phyloP scores from a whole-genome alignment of 2,888 invertebrate species.

The Tortrix viridana region DNA sequence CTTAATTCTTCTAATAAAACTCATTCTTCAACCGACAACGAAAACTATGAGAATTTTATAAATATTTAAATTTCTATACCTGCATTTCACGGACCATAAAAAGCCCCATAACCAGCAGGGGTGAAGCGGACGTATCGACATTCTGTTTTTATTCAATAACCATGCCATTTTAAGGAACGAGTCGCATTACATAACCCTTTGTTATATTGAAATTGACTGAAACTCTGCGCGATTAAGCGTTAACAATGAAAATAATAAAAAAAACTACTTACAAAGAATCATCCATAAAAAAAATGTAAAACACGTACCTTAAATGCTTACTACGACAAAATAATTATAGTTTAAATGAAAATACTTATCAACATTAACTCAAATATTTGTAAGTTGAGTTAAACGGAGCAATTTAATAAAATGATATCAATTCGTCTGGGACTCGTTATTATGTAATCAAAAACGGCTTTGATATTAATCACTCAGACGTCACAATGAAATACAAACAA shows the following conservation, averaged over 20 bases:
- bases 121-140: constrained; percentile 58
- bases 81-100: constrained; percentile 72
- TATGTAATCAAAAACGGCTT: constrained; percentile 73
- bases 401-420: constrained; percentile 49
- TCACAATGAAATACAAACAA: constrained; percentile 68
- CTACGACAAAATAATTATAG: constrained; percentile 19
- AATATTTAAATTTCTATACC: constrained; percentile 58
- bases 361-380: constrained; percentile 22
- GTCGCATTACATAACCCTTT: constrained; percentile 66
- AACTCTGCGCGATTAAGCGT: constrained; percentile 53
- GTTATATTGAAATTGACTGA: constrained; percentile 71
- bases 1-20: not conserved
- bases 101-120: constrained; percentile 63
- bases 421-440: constrained; percentile 51
- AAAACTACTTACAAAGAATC: constrained; percentile 12
- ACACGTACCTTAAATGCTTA: constrained; percentile 5
- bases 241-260: constrained; percentile 32
- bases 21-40: constrained; percentile 28
- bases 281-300: constrained; percentile 17
- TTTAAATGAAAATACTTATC: constrained; percentile 29
- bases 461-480: constrained; percentile 63
- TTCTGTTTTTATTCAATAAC: constrained; percentile 73
- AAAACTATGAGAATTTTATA: constrained; percentile 41
- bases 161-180: constrained; percentile 59
- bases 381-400: constrained; percentile 34